Evolutionary conservation across 2,888 invertebrate genomes (phyloP).

Genomic region (Apamea sordens): DNA sequence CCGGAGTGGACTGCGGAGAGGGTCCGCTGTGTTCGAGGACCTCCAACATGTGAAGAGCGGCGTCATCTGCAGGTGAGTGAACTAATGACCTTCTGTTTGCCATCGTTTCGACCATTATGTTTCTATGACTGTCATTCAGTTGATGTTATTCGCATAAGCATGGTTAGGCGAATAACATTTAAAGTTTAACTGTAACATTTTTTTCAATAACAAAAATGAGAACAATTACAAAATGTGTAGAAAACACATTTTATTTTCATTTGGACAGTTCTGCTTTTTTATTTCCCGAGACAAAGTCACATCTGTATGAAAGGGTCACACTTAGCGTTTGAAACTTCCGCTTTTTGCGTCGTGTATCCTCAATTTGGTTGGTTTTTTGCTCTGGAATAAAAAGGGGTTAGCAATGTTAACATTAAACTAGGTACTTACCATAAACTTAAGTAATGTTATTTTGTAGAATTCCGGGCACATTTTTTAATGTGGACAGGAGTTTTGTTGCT

Average conservation of each 20-base stretch:
- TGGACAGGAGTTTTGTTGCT: neutral
- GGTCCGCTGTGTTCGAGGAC: too few relatives aligned
- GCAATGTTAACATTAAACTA: slow-evolving; percentile 1
- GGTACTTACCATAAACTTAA: neutral
- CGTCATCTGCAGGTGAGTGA: slow-evolving; percentile 94
- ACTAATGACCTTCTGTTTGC: neutral
- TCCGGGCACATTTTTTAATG: neutral
- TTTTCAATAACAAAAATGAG: neutral
- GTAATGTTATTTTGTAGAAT: neutral
- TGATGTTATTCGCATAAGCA: neutral
- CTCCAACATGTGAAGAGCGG: too few relatives aligned
- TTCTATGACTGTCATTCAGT: neutral
- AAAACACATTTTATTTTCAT: neutral
- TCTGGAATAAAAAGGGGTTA: slow-evolving; percentile 60
- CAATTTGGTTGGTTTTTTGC: slow-evolving; percentile 59
- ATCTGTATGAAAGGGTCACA: too few relatives aligned
- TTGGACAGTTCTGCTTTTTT: neutral
- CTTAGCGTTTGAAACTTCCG: slow-evolving; percentile 1
- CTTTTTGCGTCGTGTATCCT: slow-evolving; percentile 62
- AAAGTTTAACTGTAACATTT: neutral
- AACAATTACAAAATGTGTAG: neutral
- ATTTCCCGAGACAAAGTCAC: slow-evolving; percentile 3
- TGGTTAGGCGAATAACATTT: too few relatives aligned
- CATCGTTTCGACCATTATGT: neutral
- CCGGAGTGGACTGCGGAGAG: slow-evolving; percentile 65